phyloP scores from a whole-genome alignment of 2,888 invertebrate species.

The Lithophane semibrunnea region DNA sequence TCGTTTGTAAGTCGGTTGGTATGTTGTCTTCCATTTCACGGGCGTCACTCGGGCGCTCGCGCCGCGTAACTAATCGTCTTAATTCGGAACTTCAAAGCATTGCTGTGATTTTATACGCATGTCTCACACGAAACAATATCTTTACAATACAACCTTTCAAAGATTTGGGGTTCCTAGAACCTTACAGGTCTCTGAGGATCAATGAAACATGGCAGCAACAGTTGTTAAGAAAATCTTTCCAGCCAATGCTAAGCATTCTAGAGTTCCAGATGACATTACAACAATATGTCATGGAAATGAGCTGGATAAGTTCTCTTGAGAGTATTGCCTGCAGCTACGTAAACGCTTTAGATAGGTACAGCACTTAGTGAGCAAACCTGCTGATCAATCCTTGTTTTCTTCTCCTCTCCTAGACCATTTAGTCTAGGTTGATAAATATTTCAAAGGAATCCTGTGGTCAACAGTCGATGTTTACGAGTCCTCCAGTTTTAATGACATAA shows the following conservation, averaged over 20 bases:
- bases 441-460: background rate
- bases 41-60: conserved; percentile 65
- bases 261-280: background rate
- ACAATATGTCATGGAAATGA: background rate
- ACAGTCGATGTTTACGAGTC: background rate
- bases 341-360: background rate
- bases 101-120: conserved; percentile 64
- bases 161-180: conserved; percentile 8
- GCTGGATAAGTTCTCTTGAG: background rate
- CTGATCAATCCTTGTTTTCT: background rate
- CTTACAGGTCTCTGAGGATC: no score
- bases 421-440: background rate
- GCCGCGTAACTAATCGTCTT: conserved; percentile 63
- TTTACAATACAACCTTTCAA: conserved; percentile 17
- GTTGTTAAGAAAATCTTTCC: background rate
- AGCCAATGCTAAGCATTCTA: background rate
- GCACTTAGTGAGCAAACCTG: background rate
- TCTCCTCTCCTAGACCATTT: background rate
- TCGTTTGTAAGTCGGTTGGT: conserved; percentile 17
- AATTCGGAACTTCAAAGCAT: conserved; percentile 63
- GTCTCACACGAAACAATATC: conserved; percentile 40
- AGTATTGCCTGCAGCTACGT: background rate
- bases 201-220: background rate
- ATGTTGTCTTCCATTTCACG: conserved; percentile 71
- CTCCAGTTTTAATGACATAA: background rate